A percentile compares a stretch with the other conserved stretches of the same genome.
Conservation (phyloP, 1,140 invertebrate species). For the Lordiphosa stackelbergi region DNA sequence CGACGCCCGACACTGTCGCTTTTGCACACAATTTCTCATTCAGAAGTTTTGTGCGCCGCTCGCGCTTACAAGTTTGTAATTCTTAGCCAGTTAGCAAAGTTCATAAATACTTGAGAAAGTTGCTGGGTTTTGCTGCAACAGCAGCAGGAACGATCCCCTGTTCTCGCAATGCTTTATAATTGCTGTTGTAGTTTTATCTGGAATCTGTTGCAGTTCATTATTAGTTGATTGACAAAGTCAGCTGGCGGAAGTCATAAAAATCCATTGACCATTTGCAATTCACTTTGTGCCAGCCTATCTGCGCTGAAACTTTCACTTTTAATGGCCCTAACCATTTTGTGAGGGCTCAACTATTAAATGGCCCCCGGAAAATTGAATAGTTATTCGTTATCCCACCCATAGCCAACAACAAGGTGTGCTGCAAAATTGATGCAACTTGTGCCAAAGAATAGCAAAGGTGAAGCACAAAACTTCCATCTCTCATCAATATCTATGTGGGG, state of each 20-base stretch:
- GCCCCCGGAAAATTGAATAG: slow-evolving; percentile 47
- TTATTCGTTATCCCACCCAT: slow-evolving; percentile 24
- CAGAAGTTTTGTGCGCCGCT: slow-evolving; percentile 49
- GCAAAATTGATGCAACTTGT: slow-evolving; percentile 27
- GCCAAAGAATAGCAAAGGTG: not conserved
- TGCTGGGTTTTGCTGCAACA: slow-evolving; percentile 36
- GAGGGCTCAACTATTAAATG: slow-evolving; percentile 40
- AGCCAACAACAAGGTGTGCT: slow-evolving; percentile 9
- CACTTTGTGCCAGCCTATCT: slow-evolving; percentile 31
- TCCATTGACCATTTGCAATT: slow-evolving; percentile 5
- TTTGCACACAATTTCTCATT: slow-evolving; percentile 75
- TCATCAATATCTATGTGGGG: slow-evolving; percentile 44
- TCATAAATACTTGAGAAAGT: slow-evolving; percentile 71
- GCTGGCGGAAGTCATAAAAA: slow-evolving; percentile 8
- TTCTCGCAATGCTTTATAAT: slow-evolving; percentile 25
- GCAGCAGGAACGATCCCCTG: slow-evolving; percentile 8
- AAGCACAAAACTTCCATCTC: not conserved
- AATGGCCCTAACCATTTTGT: slow-evolving; percentile 41
- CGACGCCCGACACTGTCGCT: slow-evolving; percentile 48
- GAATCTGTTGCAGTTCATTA: slow-evolving; percentile 41
- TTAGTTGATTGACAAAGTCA: slow-evolving; percentile 26
- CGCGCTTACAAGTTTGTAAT: slow-evolving; percentile 64
- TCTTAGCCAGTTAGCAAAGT: slow-evolving; percentile 74
- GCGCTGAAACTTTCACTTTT: slow-evolving; percentile 20
- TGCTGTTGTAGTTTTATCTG: slow-evolving; percentile 30